Evolutionary conservation across 2,797 vertebrate genomes (phyloP), one percentile per base, ranked within the genome.

Genomic region (Cyprinodon diabolis): DNA sequence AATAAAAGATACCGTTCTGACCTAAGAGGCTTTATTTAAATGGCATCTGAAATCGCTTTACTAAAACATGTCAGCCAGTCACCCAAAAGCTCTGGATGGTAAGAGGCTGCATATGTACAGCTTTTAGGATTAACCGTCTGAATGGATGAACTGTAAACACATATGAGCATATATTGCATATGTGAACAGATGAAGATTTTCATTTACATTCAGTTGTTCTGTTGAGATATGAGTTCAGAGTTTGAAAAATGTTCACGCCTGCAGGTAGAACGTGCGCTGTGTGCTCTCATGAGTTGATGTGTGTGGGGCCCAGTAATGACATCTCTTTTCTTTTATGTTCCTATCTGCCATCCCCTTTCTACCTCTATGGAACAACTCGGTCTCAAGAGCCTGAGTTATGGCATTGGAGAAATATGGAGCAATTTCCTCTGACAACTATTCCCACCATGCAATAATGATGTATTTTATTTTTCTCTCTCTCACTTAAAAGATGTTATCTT

Each of bases 1-100:
- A 94, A 94, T 92, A 88, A 80, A 94, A 92, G 87, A 94, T 91
- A 93, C 94, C 92, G 94, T 88, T 75, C 66, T 75, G 52, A 85
- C 86, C 78, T 54, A 66, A 1, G 51, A 83, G 78, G 70, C 81
- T 78, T 79, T 77, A 81, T 90, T 91, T 81, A 82, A 88, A 87
- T 84, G 74, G 80, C 82, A 91, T 91, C 84, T 72, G 74, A 87
- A 90, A 84, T 86, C 74, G 72, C 65, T 86, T 74, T 63, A 67
- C 73, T 65, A 69, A 81, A 84, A 81, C 83, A 85, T 81, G 80
- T 76, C 71, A 58, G 74, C 48, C 63, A 21, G 67, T 77, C 40
- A 60, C 82, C 86, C 78, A 47, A 14, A 63, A 81, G 83, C 86
- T 88, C 78, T 89, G 78, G 81, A 85, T 73, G 76, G 84, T 79